Evolutionary conservation across 2,888 invertebrate species (phyloP), one percentile per base, ranked within the genome.

Genomic region (Gastrophysa polygoni): DNA sequence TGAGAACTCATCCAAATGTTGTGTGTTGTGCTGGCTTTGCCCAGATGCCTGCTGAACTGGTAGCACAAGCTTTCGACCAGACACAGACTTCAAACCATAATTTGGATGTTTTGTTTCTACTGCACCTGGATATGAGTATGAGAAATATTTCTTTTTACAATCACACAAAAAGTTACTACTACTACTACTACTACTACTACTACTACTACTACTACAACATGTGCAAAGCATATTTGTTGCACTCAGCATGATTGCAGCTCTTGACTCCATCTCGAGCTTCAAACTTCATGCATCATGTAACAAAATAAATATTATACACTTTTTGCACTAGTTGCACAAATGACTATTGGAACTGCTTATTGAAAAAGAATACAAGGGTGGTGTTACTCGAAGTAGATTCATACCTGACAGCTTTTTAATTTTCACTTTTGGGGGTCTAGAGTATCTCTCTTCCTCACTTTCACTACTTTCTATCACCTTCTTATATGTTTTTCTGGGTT

Each of bases 401-500:
- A 32, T 38, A 52, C 52, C 52, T 34, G 52, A 52, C 38, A 52
- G 21, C 38, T 52, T 52, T 20, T 52, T 38, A 20, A 52, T 34
- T 32, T 52, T 32, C 17, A 34, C 18, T 38, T 17, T 34, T 38
- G 52, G 52, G 21, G 49, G 49, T 49, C 49, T 49, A 28, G 20
- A 20, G 28, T 24, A 49, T 18, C 28, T 52, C 38, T 52, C 52
- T 34, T 52, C 52, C n/a, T 52, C 52, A 52, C 52, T 52, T 7
- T 18, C 18, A 38, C 38, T 21, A 18, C 52, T 52, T 34, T 38
- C 52, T 52, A 52, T n/a, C 14, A 32, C 34, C 21, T 24, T 52
- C 20, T 18, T 34, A 52, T 14, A 21, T 38, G 20, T 52, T 17
- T 52, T 52, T 14, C 52, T 52, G 20, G 52, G 52, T 34, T 38